Evolutionary conservation across 2,888 invertebrate species (phyloP).

Genomic region (Drosophila aldrichi): DNA sequence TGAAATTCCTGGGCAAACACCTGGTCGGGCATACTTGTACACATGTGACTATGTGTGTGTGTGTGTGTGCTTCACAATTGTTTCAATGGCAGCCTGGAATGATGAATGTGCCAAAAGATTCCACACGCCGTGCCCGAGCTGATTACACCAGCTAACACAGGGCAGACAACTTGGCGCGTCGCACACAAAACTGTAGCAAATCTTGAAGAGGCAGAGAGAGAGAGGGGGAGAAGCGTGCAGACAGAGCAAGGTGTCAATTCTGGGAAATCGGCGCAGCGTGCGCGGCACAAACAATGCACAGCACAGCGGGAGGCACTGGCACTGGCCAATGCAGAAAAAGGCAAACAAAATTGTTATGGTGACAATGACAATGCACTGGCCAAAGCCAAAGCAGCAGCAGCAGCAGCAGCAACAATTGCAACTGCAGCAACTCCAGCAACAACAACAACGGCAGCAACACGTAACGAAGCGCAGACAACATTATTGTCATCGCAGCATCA

Average conservation of each 20-base stretch:
- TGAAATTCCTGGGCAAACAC: conserved; percentile 76
- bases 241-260: conserved; percentile 74
- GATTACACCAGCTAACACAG: conserved; percentile 33
- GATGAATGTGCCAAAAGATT: conserved; percentile 61
- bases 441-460: conserved; percentile 21
- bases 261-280: conserved; percentile 73
- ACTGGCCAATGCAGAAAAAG: conserved; percentile 50
- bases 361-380: conserved; percentile 64
- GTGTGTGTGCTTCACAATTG: conserved; percentile 54
- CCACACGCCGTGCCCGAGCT: conserved; percentile 26
- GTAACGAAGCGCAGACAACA: conserved; percentile 56
- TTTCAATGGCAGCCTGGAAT: conserved; percentile 59
- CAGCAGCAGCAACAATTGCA: conserved; percentile 19
- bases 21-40: conserved; percentile 43
- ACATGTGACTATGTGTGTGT: neutral
- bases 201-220: conserved; percentile 32
- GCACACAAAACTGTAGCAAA: conserved; percentile 72
- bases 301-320: conserved; percentile 46
- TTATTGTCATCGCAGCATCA: conserved; percentile 54
- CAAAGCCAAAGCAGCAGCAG: conserved; percentile 26
- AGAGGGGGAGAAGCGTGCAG: neutral
- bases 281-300: conserved; percentile 48
- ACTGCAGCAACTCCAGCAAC: conserved; percentile 15
- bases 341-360: conserved; percentile 74
- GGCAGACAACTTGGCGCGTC: conserved; percentile 81